phyloP scores from a whole-genome alignment of 2,888 invertebrate species.

The Galeopsomyia nigrocyanea region DNA sequence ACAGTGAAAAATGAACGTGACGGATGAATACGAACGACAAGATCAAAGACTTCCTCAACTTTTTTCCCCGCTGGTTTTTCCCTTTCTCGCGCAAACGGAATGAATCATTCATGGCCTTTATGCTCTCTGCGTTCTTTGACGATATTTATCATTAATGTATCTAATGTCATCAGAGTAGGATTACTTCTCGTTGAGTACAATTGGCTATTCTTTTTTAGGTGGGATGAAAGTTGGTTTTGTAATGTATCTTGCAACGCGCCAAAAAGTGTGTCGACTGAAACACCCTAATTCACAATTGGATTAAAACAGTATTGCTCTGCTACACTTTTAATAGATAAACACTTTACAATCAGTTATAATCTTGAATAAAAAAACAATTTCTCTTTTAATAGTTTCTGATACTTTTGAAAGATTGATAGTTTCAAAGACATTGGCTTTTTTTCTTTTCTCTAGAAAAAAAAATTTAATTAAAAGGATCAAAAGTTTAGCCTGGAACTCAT shows the following conservation, averaged over 20 bases:
- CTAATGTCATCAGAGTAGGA: constrained; percentile 7
- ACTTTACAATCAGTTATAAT: background rate
- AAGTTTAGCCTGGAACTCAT: constrained; percentile 24
- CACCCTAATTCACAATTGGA: too few species aligned
- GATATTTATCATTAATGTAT: constrained; percentile 4
- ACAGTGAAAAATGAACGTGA: constrained; percentile 38
- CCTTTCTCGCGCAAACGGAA: background rate
- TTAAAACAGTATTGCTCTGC: too few species aligned
- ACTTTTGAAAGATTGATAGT: constrained; percentile 15
- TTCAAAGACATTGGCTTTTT: constrained; percentile 17
- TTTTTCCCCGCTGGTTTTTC: constrained; percentile 23
- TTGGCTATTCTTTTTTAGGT: background rate
- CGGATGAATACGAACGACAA: constrained; percentile 32
- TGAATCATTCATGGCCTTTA: constrained; percentile 27
- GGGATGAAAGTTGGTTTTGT: too few species aligned
- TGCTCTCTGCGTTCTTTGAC: constrained; percentile 6
- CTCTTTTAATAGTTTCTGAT: background rate
- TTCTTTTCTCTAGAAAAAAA: background rate
- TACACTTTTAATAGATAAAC: too few species aligned
- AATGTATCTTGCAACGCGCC: too few species aligned
- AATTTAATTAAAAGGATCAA: constrained; percentile 31
- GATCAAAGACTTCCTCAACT: constrained; percentile 27
- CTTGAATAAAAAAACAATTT: background rate
- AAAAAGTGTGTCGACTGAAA: too few species aligned
- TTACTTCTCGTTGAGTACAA: constrained; percentile 1